Base-by-base conservation (phyloP, 35 echinoderm and acorn worm species). In the Apostichopus californicus region DNA sequence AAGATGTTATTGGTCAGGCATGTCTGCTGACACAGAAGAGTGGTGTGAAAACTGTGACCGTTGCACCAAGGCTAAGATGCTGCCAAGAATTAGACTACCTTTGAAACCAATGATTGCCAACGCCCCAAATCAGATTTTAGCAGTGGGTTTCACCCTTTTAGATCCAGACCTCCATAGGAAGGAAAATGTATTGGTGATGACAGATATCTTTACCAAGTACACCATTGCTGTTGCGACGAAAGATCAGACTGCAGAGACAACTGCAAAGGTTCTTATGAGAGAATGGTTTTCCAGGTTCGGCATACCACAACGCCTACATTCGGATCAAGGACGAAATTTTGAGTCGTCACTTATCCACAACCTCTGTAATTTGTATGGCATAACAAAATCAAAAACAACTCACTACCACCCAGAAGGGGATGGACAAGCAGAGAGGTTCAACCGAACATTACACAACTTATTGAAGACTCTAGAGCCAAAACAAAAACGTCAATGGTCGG, bases 31-130 rank as follows among this genome's bases (percentile, higher is more conserved):
- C 28, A 75, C 79, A 56, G 73, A 9, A 34, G 55, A 77, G 1
- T 91, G 90, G 75, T 80, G 73, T 61, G 55, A 91, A 65, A 46
- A 91, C 54, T 91, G 77, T 91, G 90, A 91, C 28, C 71, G 90
- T 18, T 91, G 90, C 79, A 78, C 34, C 21, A 60, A 79, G 55
- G 75, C 90, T 5, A 91, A 91, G 75, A n/a, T 5, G 17, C 18
- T 14, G 26, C 90, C 90, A 6, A 91, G 61, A 21, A 80, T 91
- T 23, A 34, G 90, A 91, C 17, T n/a, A 78, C 56, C 77, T 4
- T 46, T 90, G 18, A 17, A 70, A 22, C 26, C 53, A 17, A 78
- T 91, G 71, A 24, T 91, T 26, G 90, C 90, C 20, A 79, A 72
- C 1, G 79, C 56, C 54, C 90, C n/a, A 54, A 25, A 79, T 91